Percentiles rank a stretch among this genome's conserved stretches.
Evolutionary conservation across 2,113 vertebrate species (phyloP).

Genomic region (Rhinolophus ferrumequinum): DNA sequence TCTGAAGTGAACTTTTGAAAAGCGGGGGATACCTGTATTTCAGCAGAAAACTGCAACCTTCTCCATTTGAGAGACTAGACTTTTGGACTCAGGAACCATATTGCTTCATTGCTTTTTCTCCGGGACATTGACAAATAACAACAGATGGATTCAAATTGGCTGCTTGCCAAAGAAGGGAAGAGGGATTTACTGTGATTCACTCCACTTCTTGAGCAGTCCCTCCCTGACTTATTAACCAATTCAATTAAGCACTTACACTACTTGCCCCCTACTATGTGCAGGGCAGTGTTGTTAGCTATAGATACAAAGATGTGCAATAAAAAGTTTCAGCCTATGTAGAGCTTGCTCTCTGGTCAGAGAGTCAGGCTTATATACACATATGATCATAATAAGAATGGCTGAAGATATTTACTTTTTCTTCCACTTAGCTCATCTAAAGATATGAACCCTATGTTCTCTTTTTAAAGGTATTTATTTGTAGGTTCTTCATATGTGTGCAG

Average conservation of each 20-base stretch:
- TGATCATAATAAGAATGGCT: not conserved
- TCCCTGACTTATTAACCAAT: not conserved
- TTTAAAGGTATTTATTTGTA: not conserved
- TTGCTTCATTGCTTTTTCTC: constrained; percentile 5
- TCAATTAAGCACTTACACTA: not conserved
- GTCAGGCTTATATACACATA: not conserved
- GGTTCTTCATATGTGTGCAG: not conserved
- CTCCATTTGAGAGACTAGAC: not conserved
- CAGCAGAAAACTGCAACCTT: not conserved
- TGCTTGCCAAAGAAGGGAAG: not conserved
- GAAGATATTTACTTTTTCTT: not conserved
- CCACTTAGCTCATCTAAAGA: not conserved
- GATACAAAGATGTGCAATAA: not conserved
- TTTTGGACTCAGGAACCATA: not conserved
- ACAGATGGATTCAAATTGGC: constrained; percentile 45
- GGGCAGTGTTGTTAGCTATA: not conserved
- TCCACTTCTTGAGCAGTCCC: constrained; percentile 14
- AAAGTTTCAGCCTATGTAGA: not conserved
- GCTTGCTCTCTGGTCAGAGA: not conserved
- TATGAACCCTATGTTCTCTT: not conserved
- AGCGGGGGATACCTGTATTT: not conserved
- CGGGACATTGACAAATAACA: constrained; percentile 50
- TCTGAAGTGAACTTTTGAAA: not conserved
- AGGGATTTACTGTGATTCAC: constrained; percentile 34
- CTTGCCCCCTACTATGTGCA: not conserved